Conservation (phyloP, 2,888 invertebrate genomes). For the Melanostoma mellinum region DNA sequence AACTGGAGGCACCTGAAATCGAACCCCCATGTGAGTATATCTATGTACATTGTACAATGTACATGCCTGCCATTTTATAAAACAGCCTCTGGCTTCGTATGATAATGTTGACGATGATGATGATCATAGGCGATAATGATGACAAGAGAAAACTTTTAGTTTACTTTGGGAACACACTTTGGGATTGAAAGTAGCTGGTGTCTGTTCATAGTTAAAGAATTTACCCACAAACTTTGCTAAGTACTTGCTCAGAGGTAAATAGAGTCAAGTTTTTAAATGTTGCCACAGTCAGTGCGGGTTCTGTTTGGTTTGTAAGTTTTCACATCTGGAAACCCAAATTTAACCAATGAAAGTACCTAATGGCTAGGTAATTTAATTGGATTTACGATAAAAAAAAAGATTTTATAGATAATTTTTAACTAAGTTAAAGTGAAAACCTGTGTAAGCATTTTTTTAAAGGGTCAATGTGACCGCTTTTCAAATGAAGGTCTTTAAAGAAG, state of each 20-base stretch:
- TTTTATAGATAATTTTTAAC: no score
- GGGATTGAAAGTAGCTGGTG: constrained; percentile 17
- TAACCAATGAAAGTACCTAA: no score
- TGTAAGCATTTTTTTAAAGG: no score
- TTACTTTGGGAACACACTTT: constrained; percentile 58
- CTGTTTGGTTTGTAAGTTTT: background rate
- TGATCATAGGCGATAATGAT: constrained; percentile 45
- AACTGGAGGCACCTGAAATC: constrained; percentile 87
- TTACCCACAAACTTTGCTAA: constrained; percentile 25
- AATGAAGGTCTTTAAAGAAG: no score
- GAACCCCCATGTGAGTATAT: constrained; percentile 86
- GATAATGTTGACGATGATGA: constrained; percentile 43
- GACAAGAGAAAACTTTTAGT: constrained; percentile 48
- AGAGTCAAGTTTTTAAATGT: constrained; percentile 16
- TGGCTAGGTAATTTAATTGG: no score
- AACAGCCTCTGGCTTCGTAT: constrained; percentile 13
- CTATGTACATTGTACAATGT: background rate
- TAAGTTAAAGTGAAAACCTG: no score
- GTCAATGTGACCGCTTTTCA: no score
- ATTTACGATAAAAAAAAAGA: no score
- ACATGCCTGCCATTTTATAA: background rate
- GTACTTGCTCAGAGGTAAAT: constrained; percentile 49
- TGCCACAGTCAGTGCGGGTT: background rate
- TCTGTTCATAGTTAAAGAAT: constrained; percentile 48
- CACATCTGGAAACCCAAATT: background rate